Conservation (phyloP, 2,113 vertebrate species). For the Murina feae region DNA sequence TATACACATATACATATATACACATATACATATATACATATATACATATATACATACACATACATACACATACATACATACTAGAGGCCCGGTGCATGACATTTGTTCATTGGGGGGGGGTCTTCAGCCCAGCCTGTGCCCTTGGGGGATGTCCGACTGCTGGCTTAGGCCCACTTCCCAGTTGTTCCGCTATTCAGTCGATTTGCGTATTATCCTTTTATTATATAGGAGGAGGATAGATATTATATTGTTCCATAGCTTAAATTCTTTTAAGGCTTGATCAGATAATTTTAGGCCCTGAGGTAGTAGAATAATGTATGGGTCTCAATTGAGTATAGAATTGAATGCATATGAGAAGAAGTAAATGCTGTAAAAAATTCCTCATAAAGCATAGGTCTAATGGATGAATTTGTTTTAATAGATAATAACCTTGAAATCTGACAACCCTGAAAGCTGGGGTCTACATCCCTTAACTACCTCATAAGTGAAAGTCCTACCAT, state of each 20-base stretch:
- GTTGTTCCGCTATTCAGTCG: accelerated
- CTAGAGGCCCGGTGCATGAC: too few relatives aligned
- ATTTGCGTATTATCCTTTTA: too few relatives aligned
- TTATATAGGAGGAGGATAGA: too few relatives aligned
- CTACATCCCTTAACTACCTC: neutral
- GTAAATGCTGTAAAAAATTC: neutral
- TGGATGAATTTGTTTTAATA: neutral
- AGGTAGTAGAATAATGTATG: neutral
- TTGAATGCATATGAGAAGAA: neutral
- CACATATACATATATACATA: too few relatives aligned
- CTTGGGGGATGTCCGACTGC: too few relatives aligned
- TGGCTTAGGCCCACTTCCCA: too few relatives aligned
- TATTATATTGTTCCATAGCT: neutral
- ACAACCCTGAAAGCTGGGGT: neutral
- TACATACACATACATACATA: too few relatives aligned
- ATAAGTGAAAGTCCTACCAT: neutral
- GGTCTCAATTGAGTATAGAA: neutral
- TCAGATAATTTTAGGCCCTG: neutral
- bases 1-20: too few relatives aligned
- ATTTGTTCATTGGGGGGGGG: too few relatives aligned
- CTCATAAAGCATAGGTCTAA: neutral
- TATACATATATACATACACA: too few relatives aligned
- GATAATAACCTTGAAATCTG: neutral
- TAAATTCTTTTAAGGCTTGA: neutral
- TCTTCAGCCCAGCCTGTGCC: too few relatives aligned